Base-by-base conservation (phyloP, 2,797 vertebrate species). In the Cyprinella venusta region DNA sequence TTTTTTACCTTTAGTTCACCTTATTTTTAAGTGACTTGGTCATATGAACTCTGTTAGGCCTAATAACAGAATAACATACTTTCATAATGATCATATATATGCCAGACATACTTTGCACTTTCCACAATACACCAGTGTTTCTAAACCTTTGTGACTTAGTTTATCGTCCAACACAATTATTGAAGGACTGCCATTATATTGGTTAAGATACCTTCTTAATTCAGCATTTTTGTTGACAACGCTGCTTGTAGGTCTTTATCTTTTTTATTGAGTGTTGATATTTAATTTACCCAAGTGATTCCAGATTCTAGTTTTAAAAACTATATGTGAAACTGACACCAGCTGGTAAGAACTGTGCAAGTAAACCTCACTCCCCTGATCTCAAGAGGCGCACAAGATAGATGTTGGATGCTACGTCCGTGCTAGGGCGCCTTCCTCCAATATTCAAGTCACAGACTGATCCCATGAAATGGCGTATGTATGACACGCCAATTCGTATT, bases 21-120 rank as follows among this genome's bases (percentile, higher is more conserved):
- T 56, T 70, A 19, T 9, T 33, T 69, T 79, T 26, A 40, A n/a
- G 36, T 67, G 64, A 33, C 13, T 67, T 68, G 63, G 8, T 79
- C 63, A 26, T 19, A 54, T 8, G 15, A 19, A 21, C 21, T 4
- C 48, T 79, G 21, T 8, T 36, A 36, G 19, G 18, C 19, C 7
- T 38, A 33, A 67, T 36, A 36, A 36, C 15, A 72, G 26, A 72
- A 72, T 72, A 30, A 52, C 26, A 12, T 6, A 30, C 40, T 33
- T 33, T 18, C 26, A 36, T 36, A 67, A 4, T 19, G 9, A 9
- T 6, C 45, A 72, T 52, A 33, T 9, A 52, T 33, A 50, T 52
- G 40, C 3, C n/a, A 26, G 68, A 4, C 12, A 69, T 42, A 16
- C 21, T 24, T 12, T 42, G 67, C 21, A 42, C 67, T 69, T 26